Evolutionary conservation across 2,888 invertebrate species (phyloP), one percentile per base, ranked within the genome.

Genomic region (Acleris emargana): DNA sequence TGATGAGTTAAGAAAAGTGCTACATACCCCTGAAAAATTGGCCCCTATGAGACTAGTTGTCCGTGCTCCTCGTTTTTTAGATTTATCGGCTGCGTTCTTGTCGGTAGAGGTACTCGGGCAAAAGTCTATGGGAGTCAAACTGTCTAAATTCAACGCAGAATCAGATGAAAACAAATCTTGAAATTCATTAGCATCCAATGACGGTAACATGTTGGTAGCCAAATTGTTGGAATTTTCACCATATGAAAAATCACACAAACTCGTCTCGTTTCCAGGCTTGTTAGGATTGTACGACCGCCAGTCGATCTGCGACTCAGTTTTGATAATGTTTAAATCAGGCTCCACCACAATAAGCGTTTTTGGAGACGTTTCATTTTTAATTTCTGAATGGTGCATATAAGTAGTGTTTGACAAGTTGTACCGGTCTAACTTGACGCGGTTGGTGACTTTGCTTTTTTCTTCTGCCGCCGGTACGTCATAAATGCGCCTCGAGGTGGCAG

Each of bases 231-330:
- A 70, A 25, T 80, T 83, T 63, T 89, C 90, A 1, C 86, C 86
- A 59, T 85, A 90, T 0, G 86, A 84, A 68, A 89, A 89, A 68
- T 90, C 89, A 57, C 82, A 83, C 3, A 88, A 67, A 59, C 87
- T 87, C 0, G 81, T 81, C 61, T 84, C 84, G 53, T 76, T 83
- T 4, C 76, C 76, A 1, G 76, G 60, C 63, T 81, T 83, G 13
- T 75, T 77, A 0, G 76, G 58, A 3, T 75, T 67, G 59, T 80
- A 87, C 25, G 82, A 64, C 17, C 78, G 73, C 89, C 89, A 91
- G 50, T 85, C 82, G 0, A 85, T 78, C 32, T 82, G 81, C 0
- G 83, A 66, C 45, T 88, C 88, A 0, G 82, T 82, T 71, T 90
- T 88, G 1, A 87, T 78, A 51, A 83, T 63, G 58, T 83, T 81